These are phyloP conservation scores for Temnothorax nylanderi DNA, from an alignment of 1,140 invertebrate genomes.

Conservation along the genomic window DNA sequence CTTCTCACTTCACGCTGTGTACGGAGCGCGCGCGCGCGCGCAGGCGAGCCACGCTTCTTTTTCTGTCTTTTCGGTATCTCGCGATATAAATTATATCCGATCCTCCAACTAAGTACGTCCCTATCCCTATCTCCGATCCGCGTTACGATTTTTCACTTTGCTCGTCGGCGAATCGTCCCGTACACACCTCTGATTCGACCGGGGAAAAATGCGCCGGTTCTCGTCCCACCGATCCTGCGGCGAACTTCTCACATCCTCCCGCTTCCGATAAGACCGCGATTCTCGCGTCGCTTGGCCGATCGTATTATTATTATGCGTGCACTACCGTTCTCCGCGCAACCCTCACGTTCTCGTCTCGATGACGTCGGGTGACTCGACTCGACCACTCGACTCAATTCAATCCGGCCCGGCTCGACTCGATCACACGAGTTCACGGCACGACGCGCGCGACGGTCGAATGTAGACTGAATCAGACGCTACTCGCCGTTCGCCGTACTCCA, in stretches of 20 bases:
- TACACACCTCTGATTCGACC: not conserved
- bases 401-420: constrained; percentile 41
- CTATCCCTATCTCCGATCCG: not conserved
- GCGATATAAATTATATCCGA: not conserved
- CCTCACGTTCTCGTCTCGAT: not conserved
- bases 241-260: not conserved
- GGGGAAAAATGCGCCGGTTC: not conserved
- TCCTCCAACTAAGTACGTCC: not conserved
- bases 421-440: constrained; percentile 67
- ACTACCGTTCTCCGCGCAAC: not conserved
- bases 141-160: not conserved
- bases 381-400: not conserved
- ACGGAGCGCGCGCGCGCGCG: not conserved
- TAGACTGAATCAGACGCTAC: constrained; percentile 76
- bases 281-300: not conserved
- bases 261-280: constrained; percentile 17
- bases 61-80: not conserved
- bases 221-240: not conserved
- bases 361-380: constrained; percentile 17
- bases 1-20: not conserved
- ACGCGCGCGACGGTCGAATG: constrained; percentile 77
- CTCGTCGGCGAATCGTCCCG: not conserved
- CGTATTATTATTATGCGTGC: constrained; percentile 7
- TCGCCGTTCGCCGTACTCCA: constrained; percentile 60
- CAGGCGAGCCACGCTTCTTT: not conserved